Evolutionary conservation across 1,140 invertebrate genomes (phyloP).

Genomic region (Drosophila athabasca): DNA sequence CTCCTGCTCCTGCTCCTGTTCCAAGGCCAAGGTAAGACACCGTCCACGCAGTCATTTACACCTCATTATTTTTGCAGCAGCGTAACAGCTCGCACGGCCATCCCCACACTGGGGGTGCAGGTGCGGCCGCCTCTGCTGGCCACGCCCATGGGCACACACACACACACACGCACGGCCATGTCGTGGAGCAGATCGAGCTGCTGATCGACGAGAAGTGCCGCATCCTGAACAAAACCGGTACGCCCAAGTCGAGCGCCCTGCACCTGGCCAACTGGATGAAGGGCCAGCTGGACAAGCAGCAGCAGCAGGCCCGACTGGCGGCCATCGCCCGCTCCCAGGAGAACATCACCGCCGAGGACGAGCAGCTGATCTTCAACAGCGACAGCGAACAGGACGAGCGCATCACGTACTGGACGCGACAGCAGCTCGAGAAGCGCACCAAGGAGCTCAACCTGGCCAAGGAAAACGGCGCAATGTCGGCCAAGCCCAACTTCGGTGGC

Average conservation of each 20-base stretch:
- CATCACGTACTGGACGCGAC: conserved; percentile 88
- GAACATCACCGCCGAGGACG: conserved; percentile 71
- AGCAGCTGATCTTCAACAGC: conserved; percentile 76
- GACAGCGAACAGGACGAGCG: conserved; percentile 85
- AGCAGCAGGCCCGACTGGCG: conserved; percentile 76
- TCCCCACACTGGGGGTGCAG: neutral
- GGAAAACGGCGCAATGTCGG: conserved; percentile 79
- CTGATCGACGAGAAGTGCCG: conserved; percentile 86
- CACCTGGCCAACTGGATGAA: conserved; percentile 89
- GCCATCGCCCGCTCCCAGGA: conserved; percentile 71
- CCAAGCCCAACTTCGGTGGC: conserved; percentile 78
- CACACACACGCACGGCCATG: conserved; percentile 50
- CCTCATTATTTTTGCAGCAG: conserved; percentile 23
- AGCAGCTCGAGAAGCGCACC: conserved; percentile 87
- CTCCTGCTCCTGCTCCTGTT: no score
- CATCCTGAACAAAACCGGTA: conserved; percentile 85
- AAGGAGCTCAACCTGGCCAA: conserved; percentile 86
- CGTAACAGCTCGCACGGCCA: conserved; percentile 24
- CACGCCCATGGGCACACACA: conserved; percentile 18
- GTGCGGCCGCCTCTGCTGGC: conserved; percentile 9
- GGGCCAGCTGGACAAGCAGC: conserved; percentile 84
- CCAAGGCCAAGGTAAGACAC: no score
- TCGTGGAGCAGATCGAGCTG: conserved; percentile 84
- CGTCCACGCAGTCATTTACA: neutral
- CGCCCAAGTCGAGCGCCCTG: conserved; percentile 85